phyloP scores from a whole-genome alignment of 2,113 vertebrate species.

The Oreotrochilus melanogaster region DNA sequence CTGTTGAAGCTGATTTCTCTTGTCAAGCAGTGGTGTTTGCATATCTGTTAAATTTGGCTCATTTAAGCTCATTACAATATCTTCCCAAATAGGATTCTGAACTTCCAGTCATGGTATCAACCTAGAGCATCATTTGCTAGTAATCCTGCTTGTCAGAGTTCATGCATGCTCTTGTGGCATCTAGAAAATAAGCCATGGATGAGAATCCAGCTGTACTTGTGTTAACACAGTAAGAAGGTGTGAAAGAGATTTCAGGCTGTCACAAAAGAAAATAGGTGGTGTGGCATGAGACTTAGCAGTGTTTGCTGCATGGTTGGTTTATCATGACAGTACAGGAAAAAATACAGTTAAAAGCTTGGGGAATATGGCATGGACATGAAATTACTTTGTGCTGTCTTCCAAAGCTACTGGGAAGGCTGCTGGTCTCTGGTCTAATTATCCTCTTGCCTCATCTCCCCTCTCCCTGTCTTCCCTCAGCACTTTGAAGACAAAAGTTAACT shows the following conservation, averaged over 20 bases:
- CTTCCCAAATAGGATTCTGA: background rate
- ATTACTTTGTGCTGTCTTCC: background rate
- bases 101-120: background rate
- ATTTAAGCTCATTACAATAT: background rate
- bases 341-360: background rate
- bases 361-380: background rate
- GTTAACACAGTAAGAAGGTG: background rate
- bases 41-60: background rate
- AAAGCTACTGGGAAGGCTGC: background rate
- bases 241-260: background rate
- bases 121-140: background rate
- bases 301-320: background rate
- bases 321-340: background rate
- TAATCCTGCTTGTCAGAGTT: background rate
- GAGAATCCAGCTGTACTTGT: background rate
- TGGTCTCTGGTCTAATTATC: background rate
- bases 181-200: background rate
- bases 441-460: background rate
- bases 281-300: background rate
- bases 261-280: background rate
- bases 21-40: background rate
- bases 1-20: background rate
- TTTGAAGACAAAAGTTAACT: background rate
- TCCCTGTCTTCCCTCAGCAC: background rate
- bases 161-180: background rate